These are phyloP conservation scores for Hyles vespertilio DNA, from an alignment of 1,140 invertebrate genomes.

Conservation along the genomic window DNA sequence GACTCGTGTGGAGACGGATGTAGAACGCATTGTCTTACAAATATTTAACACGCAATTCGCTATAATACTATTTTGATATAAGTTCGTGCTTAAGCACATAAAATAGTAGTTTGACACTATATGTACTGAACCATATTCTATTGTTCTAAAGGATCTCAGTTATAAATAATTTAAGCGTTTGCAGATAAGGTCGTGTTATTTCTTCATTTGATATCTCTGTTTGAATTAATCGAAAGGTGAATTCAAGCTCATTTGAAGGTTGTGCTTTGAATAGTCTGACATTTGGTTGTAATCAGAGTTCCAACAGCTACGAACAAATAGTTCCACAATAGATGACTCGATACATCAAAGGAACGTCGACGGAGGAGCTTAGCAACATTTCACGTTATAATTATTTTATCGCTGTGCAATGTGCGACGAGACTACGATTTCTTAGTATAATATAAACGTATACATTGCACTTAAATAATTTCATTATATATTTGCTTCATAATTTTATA, in stretches of 20 bases:
- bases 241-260: slow-evolving; percentile 53
- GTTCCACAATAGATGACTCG: slow-evolving; percentile 5
- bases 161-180: too few relatives aligned
- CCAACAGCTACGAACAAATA: slow-evolving; percentile 1
- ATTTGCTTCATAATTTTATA: neutral
- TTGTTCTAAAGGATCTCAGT: neutral
- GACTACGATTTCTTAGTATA: too few relatives aligned
- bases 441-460: too few relatives aligned
- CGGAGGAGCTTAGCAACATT: slow-evolving; percentile 55
- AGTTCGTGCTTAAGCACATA: too few relatives aligned
- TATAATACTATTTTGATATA: too few relatives aligned
- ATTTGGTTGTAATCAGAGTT: slow-evolving; percentile 38
- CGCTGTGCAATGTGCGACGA: slow-evolving; percentile 16
- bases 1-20: too few relatives aligned
- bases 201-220: slow-evolving; percentile 7
- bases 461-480: too few relatives aligned
- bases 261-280: slow-evolving; percentile 50
- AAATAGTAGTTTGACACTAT: too few relatives aligned
- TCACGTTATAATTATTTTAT: slow-evolving; percentile 17
- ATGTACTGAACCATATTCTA: neutral
- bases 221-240: slow-evolving; percentile 14
- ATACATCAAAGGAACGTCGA: too few relatives aligned
- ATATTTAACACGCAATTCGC: too few relatives aligned
- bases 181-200: too few relatives aligned
- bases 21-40: too few relatives aligned